A percentile compares a stretch with the other conserved stretches of the same genome.
Evolutionary conservation across 1,140 invertebrate genomes (phyloP).

Genomic region (Lysiphlebus fabarum): DNA sequence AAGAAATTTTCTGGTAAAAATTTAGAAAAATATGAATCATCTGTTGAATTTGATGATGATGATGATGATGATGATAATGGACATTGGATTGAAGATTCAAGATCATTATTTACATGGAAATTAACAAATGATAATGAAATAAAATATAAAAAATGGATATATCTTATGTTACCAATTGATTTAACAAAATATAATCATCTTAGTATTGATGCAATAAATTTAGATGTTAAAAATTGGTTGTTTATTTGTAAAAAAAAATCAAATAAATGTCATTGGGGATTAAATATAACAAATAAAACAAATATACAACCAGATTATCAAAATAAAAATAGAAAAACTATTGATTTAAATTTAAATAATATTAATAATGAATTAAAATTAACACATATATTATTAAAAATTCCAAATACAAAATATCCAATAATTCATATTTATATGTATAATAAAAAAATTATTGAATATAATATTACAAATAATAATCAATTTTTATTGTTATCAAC

Average conservation of each 20-base stretch:
- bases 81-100: conserved; percentile 55
- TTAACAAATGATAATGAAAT: conserved; percentile 23
- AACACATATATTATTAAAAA: conserved; percentile 70
- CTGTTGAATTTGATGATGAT: conserved; percentile 32
- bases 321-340: conserved; percentile 56
- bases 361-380: conserved; percentile 57
- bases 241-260: conserved; percentile 63
- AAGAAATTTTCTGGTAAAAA: conserved; percentile 33
- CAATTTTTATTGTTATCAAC: conserved; percentile 23
- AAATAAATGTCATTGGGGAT: conserved; percentile 57
- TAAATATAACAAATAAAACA: conserved; percentile 65
- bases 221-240: conserved; percentile 68
- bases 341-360: conserved; percentile 62
- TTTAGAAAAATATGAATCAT: conserved; percentile 33
- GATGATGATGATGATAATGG: conserved; percentile 27
- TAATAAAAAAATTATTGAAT: too few relatives aligned
- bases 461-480: too few relatives aligned
- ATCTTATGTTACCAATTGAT: conserved; percentile 63
- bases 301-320: conserved; percentile 53
- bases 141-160: conserved; percentile 38
- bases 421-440: conserved; percentile 42
- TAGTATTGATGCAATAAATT: conserved; percentile 60
- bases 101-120: conserved; percentile 43
- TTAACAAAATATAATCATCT: conserved; percentile 42
- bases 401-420: conserved; percentile 46